Conservation (phyloP, 1,140 invertebrate genomes). For the Acyrthosiphon pisum region DNA sequence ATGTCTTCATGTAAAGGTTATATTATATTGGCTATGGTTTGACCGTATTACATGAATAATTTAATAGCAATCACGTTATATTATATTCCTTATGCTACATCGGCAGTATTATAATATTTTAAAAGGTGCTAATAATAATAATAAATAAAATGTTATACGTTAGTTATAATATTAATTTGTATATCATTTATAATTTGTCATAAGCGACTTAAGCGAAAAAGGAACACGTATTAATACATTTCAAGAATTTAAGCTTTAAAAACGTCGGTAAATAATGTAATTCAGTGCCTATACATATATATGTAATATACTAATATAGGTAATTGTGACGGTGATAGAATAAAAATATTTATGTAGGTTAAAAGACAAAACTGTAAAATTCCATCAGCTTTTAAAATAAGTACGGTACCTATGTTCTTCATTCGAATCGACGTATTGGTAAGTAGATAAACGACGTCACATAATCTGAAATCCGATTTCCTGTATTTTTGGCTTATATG, state of each 20-base stretch:
- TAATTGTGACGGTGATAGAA: not conserved
- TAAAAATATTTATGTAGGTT: not conserved
- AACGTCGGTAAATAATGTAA: not conserved
- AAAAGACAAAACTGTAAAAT: not conserved
- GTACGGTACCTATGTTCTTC: not conserved
- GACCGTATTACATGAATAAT: not conserved
- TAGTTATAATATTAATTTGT: not conserved
- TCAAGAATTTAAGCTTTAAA: not conserved
- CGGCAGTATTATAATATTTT: not conserved
- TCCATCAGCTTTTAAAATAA: not conserved
- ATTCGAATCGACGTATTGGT: not conserved
- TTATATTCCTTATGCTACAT: not conserved
- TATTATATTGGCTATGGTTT: not conserved
- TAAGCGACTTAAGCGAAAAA: not conserved
- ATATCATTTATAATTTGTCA: not conserved
- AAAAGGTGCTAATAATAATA: not conserved
- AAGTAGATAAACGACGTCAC: not conserved
- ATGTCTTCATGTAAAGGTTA: not conserved
- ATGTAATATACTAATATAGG: not conserved
- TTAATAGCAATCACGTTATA: not conserved
- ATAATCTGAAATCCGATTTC: slow-evolving; percentile 20
- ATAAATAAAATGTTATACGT: not conserved
- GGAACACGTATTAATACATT: not conserved
- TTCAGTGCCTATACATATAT: not conserved
- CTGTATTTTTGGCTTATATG: not conserved